These are phyloP conservation scores for Caiman crocodilus DNA, from an alignment of 2,797 vertebrate species.

Conservation along the genomic window DNA sequence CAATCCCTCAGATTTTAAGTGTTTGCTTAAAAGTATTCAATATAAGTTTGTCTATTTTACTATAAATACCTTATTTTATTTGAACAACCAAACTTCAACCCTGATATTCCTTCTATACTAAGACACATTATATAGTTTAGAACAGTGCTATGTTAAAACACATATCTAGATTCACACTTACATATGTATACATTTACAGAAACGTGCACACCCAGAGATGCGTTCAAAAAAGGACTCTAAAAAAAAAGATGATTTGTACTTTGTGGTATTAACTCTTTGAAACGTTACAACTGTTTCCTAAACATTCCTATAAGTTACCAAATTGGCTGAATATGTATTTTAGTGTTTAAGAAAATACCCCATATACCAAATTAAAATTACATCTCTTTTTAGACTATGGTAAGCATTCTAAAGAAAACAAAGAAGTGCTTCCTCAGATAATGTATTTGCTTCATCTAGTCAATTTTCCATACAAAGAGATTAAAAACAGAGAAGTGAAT, in stretches of 20 bases:
- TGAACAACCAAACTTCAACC: background rate
- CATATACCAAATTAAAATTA: background rate
- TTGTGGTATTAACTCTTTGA: background rate
- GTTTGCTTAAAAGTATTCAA: background rate
- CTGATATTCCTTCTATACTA: background rate
- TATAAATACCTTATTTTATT: background rate
- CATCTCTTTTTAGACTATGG: background rate
- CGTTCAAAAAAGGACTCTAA: too few species aligned
- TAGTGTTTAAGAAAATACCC: background rate
- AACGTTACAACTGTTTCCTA: background rate
- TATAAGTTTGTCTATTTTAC: background rate
- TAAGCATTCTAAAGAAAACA: background rate
- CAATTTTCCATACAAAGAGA: background rate
- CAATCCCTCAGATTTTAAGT: background rate
- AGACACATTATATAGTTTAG: background rate
- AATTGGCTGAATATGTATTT: background rate
- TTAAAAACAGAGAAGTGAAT: slow-evolving; percentile 10
- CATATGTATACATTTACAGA: accelerated
- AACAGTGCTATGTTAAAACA: background rate
- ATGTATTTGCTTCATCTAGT: slow-evolving; percentile 6
- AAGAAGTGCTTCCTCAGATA: background rate
- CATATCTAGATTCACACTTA: background rate
- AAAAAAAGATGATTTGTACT: background rate
- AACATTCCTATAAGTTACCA: background rate
- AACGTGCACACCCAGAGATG: background rate